These are phyloP conservation scores for Elgaria multicarinata DNA, from an alignment of 2,113 vertebrate species.

Conservation along the genomic window DNA sequence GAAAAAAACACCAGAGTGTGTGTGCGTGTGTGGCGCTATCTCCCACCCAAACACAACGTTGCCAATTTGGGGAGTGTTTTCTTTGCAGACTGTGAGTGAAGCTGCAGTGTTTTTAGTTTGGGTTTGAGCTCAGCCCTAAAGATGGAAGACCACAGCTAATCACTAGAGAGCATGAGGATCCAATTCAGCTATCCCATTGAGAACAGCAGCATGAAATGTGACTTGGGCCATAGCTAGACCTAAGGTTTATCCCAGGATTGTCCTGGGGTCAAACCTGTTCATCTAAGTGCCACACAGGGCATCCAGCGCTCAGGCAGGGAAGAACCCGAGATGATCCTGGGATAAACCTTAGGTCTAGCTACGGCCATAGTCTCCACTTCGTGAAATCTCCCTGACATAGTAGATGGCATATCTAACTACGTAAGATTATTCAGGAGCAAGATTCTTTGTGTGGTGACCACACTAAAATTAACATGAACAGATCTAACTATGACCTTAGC, in stretches of 20 bases:
- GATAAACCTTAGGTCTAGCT: too few relatives aligned
- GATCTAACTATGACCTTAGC: too few relatives aligned
- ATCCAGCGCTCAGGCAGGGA: too few relatives aligned
- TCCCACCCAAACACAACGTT: neutral
- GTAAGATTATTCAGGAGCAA: neutral
- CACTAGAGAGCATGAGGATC: neutral
- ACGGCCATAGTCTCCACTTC: neutral
- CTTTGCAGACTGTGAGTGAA: neutral
- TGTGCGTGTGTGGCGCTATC: too few relatives aligned
- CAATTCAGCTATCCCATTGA: too few relatives aligned
- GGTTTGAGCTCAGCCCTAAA: neutral
- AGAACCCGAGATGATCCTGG: too few relatives aligned
- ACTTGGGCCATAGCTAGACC: too few relatives aligned
- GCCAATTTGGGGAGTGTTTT: neutral
- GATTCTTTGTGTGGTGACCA: neutral
- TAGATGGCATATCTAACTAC: neutral
- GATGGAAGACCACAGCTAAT: neutral
- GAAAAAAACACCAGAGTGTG: neutral
- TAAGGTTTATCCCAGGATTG: too few relatives aligned
- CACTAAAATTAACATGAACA: slow-evolving; percentile 31
- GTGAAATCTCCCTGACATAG: neutral
- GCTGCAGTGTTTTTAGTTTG: neutral
- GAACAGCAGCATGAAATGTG: neutral
- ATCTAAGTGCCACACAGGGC: too few relatives aligned
- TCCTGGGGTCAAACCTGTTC: too few relatives aligned